Evolutionary conservation across 2,113 vertebrate genomes (phyloP).

Genomic region (Eonycteris spelaea): DNA sequence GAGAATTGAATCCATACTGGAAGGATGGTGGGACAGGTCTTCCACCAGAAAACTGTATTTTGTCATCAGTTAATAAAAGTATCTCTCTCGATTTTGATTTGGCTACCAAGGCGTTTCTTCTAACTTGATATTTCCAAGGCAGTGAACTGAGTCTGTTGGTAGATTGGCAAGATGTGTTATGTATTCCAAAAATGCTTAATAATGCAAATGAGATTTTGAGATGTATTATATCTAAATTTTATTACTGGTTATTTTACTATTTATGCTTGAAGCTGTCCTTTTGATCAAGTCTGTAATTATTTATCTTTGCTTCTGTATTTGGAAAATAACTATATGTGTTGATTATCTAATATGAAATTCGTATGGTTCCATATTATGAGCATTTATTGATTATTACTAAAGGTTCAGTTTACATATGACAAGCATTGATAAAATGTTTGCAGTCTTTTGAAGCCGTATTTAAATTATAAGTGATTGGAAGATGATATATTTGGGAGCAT

Average conservation of each 20-base stretch:
- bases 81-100: constrained; percentile 29
- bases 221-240: background rate
- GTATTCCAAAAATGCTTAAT: background rate
- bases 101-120: constrained; percentile 31
- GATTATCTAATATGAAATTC: background rate
- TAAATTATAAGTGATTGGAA: constrained; percentile 19
- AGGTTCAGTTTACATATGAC: background rate
- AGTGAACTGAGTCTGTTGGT: background rate
- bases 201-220: background rate
- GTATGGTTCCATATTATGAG: background rate
- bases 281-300: background rate
- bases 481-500: background rate
- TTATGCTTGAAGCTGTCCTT: background rate
- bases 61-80: constrained; percentile 86
- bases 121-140: background rate
- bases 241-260: background rate
- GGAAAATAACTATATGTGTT: background rate
- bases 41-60: constrained; percentile 83
- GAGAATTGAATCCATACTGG: constrained; percentile 97
- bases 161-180: background rate
- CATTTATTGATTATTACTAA: background rate
- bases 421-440: constrained; percentile 1
- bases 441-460: background rate
- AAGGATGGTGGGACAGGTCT: constrained; percentile 94
- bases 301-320: background rate